These are phyloP conservation scores for Electrophaes corylata DNA, from an alignment of 2,888 invertebrate genomes.

Conservation along the genomic window DNA sequence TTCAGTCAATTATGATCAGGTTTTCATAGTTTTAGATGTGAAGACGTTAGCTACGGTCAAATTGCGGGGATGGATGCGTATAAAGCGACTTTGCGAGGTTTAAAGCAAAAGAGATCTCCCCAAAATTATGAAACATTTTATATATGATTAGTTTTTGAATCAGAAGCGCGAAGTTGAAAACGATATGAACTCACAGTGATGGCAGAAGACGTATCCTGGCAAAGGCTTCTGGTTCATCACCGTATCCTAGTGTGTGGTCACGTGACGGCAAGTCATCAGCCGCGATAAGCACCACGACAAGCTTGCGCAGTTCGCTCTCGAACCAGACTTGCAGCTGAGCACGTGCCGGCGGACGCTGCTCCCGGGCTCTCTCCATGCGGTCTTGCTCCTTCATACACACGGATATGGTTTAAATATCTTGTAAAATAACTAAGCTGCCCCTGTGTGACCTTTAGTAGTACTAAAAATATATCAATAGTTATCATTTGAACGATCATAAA, in stretches of 20 bases:
- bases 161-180: neutral
- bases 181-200: constrained; percentile 89
- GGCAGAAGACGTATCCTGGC: constrained; percentile 92
- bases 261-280: constrained; percentile 92
- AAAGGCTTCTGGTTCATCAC: constrained; percentile 92
- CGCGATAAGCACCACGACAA: constrained; percentile 93
- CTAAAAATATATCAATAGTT: neutral
- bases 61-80: too few relatives aligned
- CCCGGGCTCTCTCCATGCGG: constrained; percentile 73
- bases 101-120: too few relatives aligned
- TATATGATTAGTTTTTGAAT: too few relatives aligned
- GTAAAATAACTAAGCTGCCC: constrained; percentile 38
- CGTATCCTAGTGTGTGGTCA: constrained; percentile 91
- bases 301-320: constrained; percentile 91
- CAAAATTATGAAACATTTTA: too few relatives aligned
- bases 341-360: constrained; percentile 90
- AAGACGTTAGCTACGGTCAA: too few relatives aligned
- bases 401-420: constrained; percentile 14
- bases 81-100: too few relatives aligned
- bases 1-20: too few relatives aligned
- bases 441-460: constrained; percentile 21
- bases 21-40: too few relatives aligned
- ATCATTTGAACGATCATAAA: neutral
- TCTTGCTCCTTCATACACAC: constrained; percentile 72
- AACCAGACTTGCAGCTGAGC: constrained; percentile 96